Evolutionary conservation across 2,113 vertebrate species (phyloP).

Genomic region (Ramphastos sulfuratus): DNA sequence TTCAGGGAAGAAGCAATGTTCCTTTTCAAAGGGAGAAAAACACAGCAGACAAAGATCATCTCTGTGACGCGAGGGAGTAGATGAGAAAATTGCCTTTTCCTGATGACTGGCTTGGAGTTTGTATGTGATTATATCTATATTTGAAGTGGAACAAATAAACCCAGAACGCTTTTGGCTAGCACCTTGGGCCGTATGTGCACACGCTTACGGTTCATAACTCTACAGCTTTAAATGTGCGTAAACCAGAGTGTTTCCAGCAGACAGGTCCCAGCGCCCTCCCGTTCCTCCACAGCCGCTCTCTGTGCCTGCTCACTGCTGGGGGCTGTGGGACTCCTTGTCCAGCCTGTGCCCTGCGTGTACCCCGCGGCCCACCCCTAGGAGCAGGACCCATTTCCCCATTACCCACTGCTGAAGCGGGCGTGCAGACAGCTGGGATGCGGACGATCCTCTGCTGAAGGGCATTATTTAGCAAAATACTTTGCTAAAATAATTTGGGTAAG

Average conservation of each 20-base stretch:
- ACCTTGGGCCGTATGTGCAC: rapidly evolving
- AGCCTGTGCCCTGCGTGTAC: neutral
- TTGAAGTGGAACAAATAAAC: neutral
- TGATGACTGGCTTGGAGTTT: neutral
- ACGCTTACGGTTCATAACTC: rapidly evolving
- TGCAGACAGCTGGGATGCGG: rapidly evolving
- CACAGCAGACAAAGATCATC: rapidly evolving
- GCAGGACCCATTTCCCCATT: rapidly evolving
- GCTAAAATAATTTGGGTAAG: rapidly evolving
- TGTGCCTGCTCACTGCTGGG: neutral
- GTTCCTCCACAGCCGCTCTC: neutral
- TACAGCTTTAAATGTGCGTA: rapidly evolving
- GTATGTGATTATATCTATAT: neutral
- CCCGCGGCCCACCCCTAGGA: too few relatives aligned
- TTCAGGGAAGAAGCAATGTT: rapidly evolving
- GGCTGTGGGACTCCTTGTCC: too few relatives aligned
- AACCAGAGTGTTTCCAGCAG: rapidly evolving
- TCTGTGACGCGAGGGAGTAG: rapidly evolving
- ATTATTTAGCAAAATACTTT: rapidly evolving
- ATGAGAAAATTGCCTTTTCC: neutral
- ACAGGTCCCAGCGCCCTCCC: rapidly evolving
- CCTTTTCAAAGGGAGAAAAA: neutral
- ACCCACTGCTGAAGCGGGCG: rapidly evolving
- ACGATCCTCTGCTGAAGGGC: rapidly evolving
- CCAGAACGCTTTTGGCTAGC: rapidly evolving